Evolutionary conservation across 1,140 invertebrate species (phyloP).

Genomic region (Aphis craccivora): DNA sequence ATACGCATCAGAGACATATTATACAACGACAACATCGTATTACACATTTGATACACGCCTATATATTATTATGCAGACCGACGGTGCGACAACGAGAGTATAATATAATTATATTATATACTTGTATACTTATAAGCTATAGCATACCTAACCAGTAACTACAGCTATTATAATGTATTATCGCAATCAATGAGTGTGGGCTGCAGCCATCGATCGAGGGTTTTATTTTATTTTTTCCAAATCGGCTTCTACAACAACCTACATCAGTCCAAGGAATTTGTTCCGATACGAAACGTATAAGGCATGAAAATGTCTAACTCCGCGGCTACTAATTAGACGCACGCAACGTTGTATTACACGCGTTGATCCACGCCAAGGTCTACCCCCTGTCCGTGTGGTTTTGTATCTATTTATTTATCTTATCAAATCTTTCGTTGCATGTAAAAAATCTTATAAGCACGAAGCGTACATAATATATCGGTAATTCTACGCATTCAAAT

Average conservation of each 20-base stretch:
- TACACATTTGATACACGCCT: neutral
- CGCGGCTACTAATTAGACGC: neutral
- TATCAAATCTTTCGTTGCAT: neutral
- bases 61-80: neutral
- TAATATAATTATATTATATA: neutral
- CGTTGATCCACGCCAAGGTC: conserved; percentile 11
- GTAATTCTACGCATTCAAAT: neutral
- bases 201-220: neutral
- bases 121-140: neutral
- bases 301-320: conserved; percentile 23
- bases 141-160: neutral
- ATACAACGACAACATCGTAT: neutral
- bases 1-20: neutral
- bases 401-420: neutral
- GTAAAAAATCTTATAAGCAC: neutral
- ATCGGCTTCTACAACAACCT: neutral
- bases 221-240: neutral
- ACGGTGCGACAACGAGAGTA: neutral
- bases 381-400: neutral
- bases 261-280: conserved; percentile 2
- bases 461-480: neutral
- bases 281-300: conserved; percentile 6
- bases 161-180: neutral
- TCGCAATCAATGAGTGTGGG: neutral
- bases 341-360: neutral